These are phyloP conservation scores for Nymphalis urticae DNA, from an alignment of 2,888 invertebrate species.

Conservation along the genomic window DNA sequence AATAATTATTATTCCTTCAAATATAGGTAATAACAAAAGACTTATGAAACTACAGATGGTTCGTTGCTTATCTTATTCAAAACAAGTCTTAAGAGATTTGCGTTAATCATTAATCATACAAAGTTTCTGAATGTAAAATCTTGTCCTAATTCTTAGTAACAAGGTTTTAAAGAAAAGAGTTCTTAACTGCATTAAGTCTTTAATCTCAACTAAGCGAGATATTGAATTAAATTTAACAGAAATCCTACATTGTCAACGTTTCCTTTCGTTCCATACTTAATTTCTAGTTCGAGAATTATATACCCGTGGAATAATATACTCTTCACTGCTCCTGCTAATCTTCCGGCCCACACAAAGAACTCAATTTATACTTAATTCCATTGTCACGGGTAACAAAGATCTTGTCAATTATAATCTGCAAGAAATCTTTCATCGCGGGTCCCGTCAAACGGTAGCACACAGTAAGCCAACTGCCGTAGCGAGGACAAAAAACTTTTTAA, in stretches of 20 bases:
- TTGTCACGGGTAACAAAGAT: conserved; percentile 77
- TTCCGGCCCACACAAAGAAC: conserved; percentile 61
- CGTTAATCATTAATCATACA: conserved; percentile 22
- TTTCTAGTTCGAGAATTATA: conserved; percentile 57
- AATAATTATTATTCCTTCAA: neutral
- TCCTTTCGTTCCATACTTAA: conserved; percentile 65
- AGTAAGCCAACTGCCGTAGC: conserved; percentile 59
- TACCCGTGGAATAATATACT: conserved; percentile 52
- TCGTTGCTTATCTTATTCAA: neutral
- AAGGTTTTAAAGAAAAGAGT: conserved; percentile 17
- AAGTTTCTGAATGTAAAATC: conserved; percentile 21
- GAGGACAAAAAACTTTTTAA: conserved; percentile 54
- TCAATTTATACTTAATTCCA: conserved; percentile 68
- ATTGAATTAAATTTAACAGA: conserved; percentile 65
- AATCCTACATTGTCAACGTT: conserved; percentile 53
- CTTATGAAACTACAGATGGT: neutral
- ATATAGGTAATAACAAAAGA: neutral
- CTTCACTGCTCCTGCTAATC: conserved; percentile 70
- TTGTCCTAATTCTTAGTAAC: conserved; percentile 32
- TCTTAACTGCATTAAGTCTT: conserved; percentile 44
- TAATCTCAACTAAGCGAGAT: conserved; percentile 61
- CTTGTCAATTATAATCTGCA: conserved; percentile 80
- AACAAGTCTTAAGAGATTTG: conserved; percentile 21
- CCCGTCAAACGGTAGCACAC: conserved; percentile 77
- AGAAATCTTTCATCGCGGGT: conserved; percentile 68